These are phyloP conservation scores for Solenopsis fugax DNA, from an alignment of 1,140 invertebrate genomes.

Conservation along the genomic window DNA sequence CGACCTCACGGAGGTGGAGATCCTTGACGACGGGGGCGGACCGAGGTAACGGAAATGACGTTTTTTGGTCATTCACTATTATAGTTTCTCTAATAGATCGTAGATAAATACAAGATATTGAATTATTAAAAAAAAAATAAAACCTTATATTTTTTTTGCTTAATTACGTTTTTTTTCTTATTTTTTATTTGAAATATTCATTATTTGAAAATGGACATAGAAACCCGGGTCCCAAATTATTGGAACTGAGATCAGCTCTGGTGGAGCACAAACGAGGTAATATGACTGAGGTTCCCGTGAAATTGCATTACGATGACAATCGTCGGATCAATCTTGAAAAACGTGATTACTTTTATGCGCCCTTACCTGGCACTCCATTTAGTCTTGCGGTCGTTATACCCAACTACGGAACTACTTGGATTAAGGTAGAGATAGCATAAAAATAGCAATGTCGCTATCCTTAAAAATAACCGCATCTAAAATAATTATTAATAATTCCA, in stretches of 20 bases:
- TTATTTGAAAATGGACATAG: slow-evolving; percentile 66
- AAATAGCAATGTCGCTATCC: background rate
- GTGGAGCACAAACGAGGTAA: slow-evolving; percentile 90
- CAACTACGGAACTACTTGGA: slow-evolving; percentile 92
- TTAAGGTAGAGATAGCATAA: slow-evolving; percentile 85
- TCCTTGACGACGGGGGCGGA: slow-evolving; percentile 90
- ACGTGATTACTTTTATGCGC: slow-evolving; percentile 94
- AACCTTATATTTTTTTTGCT: background rate
- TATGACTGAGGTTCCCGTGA: slow-evolving; percentile 90
- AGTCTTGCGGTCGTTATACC: slow-evolving; percentile 94
- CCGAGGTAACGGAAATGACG: slow-evolving; percentile 79
- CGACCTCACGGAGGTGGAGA: slow-evolving; percentile 97
- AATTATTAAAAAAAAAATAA: background rate
- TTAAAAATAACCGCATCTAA: background rate
- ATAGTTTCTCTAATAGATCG: background rate
- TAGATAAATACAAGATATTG: background rate
- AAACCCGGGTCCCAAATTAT: slow-evolving; percentile 84
- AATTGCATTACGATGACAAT: slow-evolving; percentile 94
- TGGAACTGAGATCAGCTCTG: slow-evolving; percentile 90
- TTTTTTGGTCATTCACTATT: background rate
- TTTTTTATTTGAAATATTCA: background rate
- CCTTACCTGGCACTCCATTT: slow-evolving; percentile 94
- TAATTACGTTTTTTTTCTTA: slow-evolving; percentile 1
- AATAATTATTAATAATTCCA: too few species aligned
- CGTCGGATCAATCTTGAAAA: slow-evolving; percentile 92